Conservation (phyloP, 2,888 invertebrate species). For the Phortica magna region DNA sequence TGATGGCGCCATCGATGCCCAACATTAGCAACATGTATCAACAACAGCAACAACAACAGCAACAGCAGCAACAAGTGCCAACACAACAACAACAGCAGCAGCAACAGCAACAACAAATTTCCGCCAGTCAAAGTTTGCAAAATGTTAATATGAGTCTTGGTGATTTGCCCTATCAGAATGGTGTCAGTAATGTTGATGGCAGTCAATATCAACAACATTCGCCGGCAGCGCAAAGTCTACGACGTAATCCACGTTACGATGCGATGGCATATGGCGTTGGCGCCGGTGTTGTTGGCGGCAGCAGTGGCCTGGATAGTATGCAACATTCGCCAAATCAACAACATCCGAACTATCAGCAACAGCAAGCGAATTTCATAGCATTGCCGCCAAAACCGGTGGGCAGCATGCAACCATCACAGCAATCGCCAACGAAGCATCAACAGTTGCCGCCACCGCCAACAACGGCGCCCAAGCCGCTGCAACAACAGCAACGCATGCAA, state of each 20-base stretch:
- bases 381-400: conserved; percentile 71
- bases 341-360: conserved; percentile 40
- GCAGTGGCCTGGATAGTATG: conserved; percentile 17
- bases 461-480: conserved; percentile 62
- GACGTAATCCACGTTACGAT: conserved; percentile 64
- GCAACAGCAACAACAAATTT: conserved; percentile 53
- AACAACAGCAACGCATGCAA: conserved; percentile 54
- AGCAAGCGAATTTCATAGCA: conserved; percentile 65
- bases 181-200: conserved; percentile 37
- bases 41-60: conserved; percentile 68
- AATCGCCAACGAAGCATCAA: conserved; percentile 77
- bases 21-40: conserved; percentile 76
- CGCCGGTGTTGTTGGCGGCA: background rate
- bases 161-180: conserved; percentile 58
- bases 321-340: conserved; percentile 72
- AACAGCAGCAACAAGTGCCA: conserved; percentile 59
- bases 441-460: conserved; percentile 60
- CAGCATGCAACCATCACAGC: conserved; percentile 49
- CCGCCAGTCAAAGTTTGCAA: conserved; percentile 78
- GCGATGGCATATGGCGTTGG: conserved; percentile 44
- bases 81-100: conserved; percentile 59
- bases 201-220: conserved; percentile 60
- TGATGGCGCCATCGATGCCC: conserved; percentile 78
- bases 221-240: conserved; percentile 51
- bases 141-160: conserved; percentile 73